Base-by-base conservation (phyloP, 2,888 invertebrate species). In the Lithophane leautieri region DNA sequence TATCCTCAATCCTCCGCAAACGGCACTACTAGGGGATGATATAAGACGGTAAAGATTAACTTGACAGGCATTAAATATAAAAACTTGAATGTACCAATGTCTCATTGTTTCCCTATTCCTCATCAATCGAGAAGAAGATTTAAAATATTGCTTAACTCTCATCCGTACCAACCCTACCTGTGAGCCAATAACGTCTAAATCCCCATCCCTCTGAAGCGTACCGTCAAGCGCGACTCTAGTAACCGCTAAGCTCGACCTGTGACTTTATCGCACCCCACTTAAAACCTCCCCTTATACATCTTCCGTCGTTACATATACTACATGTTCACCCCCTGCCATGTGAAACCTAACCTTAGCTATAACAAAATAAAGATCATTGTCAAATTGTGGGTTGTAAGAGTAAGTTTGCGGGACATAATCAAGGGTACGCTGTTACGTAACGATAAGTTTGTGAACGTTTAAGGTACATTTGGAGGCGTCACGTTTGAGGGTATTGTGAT, bases 191-290 rank as follows among this genome's bases (percentile, higher is more conserved):
- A 91, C 91, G 91, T 89, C 91, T 89, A 94, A 94, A 95, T 93
- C 95, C 94, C 94, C 94, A 94, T 94, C 93, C 92, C 94, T 92
- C 92, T 89, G 89, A 92, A 93, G 93, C 94, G 92, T 87, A 94
- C 94, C 95, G 94, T 95, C 95, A 95, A 95, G 95, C 95, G 94
- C 92, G 92, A 94, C 93, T 92, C 92, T 93, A 91, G 93, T 94
- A 93, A 94, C 94, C 95, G 94, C 95, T 95, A 95, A 95, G 95
- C 95, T 84, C 91, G 88, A 93, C 93, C 95, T 95, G 95, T 95
- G 94, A 94, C 95, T 93, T 95, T 95, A 96, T 96, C 95, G 86
- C 88, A 82, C 89, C 90, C 88, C 88, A 87, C 88, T 87, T 91
- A 89, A 89, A 88, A 88, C 90, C 88, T 83, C 88, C 89, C 86